phyloP scores from a whole-genome alignment of 2,113 vertebrate genomes.

The Naja naja region DNA sequence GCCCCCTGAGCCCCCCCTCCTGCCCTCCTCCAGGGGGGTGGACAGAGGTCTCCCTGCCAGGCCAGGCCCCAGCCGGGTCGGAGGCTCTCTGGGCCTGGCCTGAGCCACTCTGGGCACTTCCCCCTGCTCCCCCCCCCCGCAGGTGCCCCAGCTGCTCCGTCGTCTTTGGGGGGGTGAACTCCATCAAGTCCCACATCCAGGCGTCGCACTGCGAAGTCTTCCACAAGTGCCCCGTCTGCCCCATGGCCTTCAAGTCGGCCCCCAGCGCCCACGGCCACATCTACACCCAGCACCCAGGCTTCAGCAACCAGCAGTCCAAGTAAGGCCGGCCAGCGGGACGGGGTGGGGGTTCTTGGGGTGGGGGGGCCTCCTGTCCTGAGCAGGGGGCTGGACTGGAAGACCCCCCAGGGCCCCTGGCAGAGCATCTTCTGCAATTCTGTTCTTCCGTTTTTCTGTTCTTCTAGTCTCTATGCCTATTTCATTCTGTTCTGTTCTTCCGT shows the following conservation, averaged over 20 bases:
- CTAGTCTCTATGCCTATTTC: no score
- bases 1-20: no score
- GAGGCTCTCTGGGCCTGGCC: neutral
- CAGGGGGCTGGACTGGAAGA: no score
- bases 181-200: conserved; percentile 95
- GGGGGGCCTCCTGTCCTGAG: no score
- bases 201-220: conserved; percentile 93
- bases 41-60: fast-evolving
- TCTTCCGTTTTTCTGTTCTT: no score
- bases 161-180: conserved; percentile 91
- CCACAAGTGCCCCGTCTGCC: conserved; percentile 95
- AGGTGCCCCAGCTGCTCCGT: conserved; percentile 94
- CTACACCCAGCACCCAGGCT: conserved; percentile 81
- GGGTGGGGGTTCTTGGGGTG: no score
- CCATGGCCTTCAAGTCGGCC: conserved; percentile 95
- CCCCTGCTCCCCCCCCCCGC: neutral
- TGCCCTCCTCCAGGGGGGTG: fast-evolving
- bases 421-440: no score
- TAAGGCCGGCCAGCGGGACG: conserved; percentile 48
- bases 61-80: no score
- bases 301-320: conserved; percentile 82
- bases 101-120: no score
- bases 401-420: no score
- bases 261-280: conserved; percentile 89
- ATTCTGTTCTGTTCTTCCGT: no score